These are phyloP conservation scores for Cephalopachus bancanus DNA, from an alignment of 2,797 vertebrate species.

Conservation along the genomic window DNA sequence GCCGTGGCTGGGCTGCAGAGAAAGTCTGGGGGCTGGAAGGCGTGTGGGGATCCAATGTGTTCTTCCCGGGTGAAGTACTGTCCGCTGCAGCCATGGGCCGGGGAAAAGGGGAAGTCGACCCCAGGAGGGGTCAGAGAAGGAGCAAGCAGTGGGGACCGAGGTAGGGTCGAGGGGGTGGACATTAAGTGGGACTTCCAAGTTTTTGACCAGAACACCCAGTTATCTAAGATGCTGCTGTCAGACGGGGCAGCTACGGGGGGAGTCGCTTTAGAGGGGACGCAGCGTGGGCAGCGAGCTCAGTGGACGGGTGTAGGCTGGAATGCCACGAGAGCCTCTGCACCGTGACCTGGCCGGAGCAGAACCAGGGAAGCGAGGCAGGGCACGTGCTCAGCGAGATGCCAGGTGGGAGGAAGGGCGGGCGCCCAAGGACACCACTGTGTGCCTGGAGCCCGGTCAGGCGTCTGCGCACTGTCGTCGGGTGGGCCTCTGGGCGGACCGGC, in stretches of 20 bases:
- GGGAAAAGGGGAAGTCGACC: neutral
- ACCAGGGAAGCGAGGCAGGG: no score
- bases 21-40: neutral
- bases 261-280: neutral
- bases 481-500: no score
- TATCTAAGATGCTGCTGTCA: neutral
- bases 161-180: neutral
- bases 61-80: neutral
- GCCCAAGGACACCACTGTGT: no score
- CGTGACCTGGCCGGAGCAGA: no score
- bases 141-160: neutral
- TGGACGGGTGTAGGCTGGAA: neutral
- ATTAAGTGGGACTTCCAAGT: neutral
- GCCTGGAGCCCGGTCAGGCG: no score
- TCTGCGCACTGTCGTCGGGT: no score
- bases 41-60: neutral
- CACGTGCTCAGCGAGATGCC: no score
- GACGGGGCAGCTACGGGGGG: neutral
- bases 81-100: no score
- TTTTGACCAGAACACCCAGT: neutral
- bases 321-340: rapidly evolving
- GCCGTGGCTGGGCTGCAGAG: no score
- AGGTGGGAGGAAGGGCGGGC: no score
- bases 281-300: rapidly evolving
- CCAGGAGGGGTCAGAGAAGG: neutral